These are phyloP conservation scores for Saguinus midas DNA, from an alignment of 2,113 vertebrate genomes.

Conservation along the genomic window DNA sequence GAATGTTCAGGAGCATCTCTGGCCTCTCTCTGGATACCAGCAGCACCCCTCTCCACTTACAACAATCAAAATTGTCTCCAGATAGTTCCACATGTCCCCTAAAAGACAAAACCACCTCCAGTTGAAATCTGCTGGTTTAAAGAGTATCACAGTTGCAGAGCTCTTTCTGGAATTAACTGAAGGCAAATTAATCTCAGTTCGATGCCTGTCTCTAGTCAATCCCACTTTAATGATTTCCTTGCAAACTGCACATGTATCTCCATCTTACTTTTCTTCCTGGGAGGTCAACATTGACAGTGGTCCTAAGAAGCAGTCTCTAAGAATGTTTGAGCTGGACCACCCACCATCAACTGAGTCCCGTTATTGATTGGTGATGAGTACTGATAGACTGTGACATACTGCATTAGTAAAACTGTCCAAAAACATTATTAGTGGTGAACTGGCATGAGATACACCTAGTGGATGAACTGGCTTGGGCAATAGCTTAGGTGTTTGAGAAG, in stretches of 20 bases:
- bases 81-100: not conserved
- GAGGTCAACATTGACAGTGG: not conserved
- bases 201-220: not conserved
- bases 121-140: not conserved
- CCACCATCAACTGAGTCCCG: not conserved
- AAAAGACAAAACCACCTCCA: not conserved
- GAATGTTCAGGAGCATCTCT: not conserved
- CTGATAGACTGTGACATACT: not conserved
- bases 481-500: not conserved
- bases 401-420: not conserved
- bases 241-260: not conserved
- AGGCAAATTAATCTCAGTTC: not conserved
- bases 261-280: not conserved
- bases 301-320: not conserved
- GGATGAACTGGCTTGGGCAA: not conserved
- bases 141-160: not conserved
- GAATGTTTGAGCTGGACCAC: not conserved
- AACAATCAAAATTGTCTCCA: not conserved
- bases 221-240: not conserved
- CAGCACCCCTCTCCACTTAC: not conserved
- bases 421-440: not conserved
- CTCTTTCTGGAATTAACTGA: not conserved
- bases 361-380: not conserved
- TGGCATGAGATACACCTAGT: not conserved
- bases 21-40: not conserved